A percentile compares a stretch with the other conserved stretches of the same genome.
Conservation (phyloP, 2,113 vertebrate species). For the Alosa alosa region DNA sequence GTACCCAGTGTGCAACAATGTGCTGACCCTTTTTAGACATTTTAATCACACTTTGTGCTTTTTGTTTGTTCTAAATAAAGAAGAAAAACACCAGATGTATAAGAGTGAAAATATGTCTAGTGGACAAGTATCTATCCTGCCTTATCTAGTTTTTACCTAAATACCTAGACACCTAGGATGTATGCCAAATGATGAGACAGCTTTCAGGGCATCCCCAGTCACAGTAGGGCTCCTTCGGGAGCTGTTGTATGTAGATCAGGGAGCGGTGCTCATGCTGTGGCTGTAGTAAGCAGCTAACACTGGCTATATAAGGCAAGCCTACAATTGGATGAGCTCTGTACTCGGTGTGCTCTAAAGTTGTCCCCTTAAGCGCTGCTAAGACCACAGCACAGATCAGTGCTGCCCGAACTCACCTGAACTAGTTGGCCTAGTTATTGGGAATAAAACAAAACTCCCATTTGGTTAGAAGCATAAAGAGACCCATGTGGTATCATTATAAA, state of each 20-base stretch:
- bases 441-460: neutral
- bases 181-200: neutral
- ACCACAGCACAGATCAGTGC: slow-evolving; percentile 24
- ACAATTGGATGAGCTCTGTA: slow-evolving; percentile 64
- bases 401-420: neutral
- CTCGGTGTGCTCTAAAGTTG: slow-evolving; percentile 45
- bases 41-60: neutral
- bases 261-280: slow-evolving; percentile 5
- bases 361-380: slow-evolving; percentile 57
- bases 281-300: slow-evolving; percentile 55
- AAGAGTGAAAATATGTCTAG: no score
- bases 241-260: neutral
- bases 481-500: neutral
- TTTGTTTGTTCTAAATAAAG: neutral
- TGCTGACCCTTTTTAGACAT: neutral
- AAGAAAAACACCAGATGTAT: neutral
- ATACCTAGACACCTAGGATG: neutral
- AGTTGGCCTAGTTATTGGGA: neutral
- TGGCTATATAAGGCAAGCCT: slow-evolving; percentile 59
- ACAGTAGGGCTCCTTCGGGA: neutral
- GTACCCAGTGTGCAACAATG: neutral
- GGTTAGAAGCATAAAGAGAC: neutral
- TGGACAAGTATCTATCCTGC: neutral
- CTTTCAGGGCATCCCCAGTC: neutral
- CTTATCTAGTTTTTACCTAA: neutral